A percentile compares a stretch with the other conserved stretches of the same genome.
These are phyloP conservation scores for Lichenostomus cassidix DNA, from an alignment of 2,113 vertebrate species.

Conservation along the genomic window DNA sequence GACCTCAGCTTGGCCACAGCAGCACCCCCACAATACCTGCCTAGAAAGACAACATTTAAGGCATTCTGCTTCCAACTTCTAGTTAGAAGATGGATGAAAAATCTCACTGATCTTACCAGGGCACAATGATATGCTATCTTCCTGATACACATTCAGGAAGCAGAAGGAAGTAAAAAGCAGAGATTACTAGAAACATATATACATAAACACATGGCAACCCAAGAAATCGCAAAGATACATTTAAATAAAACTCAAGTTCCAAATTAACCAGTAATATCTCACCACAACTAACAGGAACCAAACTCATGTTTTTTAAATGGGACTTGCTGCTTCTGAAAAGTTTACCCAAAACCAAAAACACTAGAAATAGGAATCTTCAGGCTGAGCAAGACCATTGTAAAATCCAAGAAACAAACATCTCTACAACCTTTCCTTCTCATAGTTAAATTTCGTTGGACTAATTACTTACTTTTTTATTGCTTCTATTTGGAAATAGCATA, in stretches of 20 bases:
- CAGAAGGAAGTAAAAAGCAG: background rate
- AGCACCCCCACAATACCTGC: background rate
- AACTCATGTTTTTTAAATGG: background rate
- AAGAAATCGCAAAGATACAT: background rate
- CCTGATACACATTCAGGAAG: background rate
- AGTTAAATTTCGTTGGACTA: slow-evolving; percentile 50
- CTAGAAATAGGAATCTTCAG: background rate
- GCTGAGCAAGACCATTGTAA: background rate
- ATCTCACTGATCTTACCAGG: background rate
- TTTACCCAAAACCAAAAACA: background rate
- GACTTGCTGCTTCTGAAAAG: background rate
- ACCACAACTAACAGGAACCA: background rate
- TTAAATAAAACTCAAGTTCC: background rate
- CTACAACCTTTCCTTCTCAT: slow-evolving; percentile 5
- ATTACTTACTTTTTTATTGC: slow-evolving; percentile 45
- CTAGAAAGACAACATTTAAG: background rate
- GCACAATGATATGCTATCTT: background rate
- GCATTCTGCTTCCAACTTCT: background rate
- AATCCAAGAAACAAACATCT: background rate
- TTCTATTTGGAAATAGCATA: slow-evolving; percentile 67
- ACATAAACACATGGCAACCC: background rate
- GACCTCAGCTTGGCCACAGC: background rate
- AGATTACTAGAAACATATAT: background rate
- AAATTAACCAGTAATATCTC: background rate
- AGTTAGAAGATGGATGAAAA: background rate